phyloP scores from a whole-genome alignment of 2,797 vertebrate genomes.

The Malurus leucopterus region DNA sequence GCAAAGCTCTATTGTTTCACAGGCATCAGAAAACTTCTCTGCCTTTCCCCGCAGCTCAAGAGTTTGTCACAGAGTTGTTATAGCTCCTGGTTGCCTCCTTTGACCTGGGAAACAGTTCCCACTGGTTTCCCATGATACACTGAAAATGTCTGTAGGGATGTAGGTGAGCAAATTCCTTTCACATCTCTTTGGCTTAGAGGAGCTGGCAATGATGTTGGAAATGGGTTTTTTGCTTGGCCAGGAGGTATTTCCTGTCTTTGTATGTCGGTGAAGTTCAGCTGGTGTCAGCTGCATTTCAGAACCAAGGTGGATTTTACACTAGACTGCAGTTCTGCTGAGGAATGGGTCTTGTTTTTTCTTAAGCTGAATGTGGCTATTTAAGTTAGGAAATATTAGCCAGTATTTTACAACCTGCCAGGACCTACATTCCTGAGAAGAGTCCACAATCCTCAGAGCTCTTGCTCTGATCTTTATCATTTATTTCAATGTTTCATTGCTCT shows the following conservation, averaged over 20 bases:
- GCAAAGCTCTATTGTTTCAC: background rate
- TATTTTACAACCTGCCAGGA: background rate
- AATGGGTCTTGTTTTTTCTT: background rate
- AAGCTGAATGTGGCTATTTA: background rate
- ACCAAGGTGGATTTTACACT: background rate
- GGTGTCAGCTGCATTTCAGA: background rate
- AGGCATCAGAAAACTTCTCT: background rate
- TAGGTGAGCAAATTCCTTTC: background rate
- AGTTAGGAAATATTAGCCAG: background rate
- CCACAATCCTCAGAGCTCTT: background rate
- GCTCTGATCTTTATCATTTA: background rate
- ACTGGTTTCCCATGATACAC: accelerated
- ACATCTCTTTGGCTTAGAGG: background rate
- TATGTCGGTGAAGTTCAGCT: background rate
- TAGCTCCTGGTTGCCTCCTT: background rate
- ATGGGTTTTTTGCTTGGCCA: background rate
- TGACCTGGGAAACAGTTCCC: background rate
- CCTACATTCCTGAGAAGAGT: background rate
- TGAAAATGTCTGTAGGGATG: background rate
- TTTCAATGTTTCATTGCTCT: background rate
- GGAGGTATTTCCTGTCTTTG: background rate
- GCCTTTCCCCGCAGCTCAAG: accelerated
- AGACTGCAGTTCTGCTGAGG: background rate
- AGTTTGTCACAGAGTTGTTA: background rate
- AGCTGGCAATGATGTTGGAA: background rate